Conservation (phyloP, 2,797 vertebrate species). For the Jordanella pulchra region DNA sequence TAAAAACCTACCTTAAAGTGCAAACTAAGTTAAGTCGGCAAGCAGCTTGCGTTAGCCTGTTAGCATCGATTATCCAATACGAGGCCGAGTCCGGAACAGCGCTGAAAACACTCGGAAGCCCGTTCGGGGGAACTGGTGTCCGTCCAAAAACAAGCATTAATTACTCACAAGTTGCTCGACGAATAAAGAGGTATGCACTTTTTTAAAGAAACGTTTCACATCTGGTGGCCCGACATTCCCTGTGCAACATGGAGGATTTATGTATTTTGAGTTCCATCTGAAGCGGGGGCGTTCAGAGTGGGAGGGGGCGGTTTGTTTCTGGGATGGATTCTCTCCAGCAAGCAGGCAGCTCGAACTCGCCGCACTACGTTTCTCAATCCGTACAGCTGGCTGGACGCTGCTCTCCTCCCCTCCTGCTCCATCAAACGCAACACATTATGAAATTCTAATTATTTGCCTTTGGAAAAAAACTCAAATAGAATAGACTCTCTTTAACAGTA, state of each 20-base stretch:
- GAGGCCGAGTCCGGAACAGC: slow-evolving; percentile 49
- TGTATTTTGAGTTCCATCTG: slow-evolving; percentile 78
- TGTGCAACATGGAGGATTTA: slow-evolving; percentile 83
- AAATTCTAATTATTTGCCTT: neutral
- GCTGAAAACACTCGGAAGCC: slow-evolving; percentile 48
- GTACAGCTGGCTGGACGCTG: slow-evolving; percentile 45
- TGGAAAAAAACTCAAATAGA: slow-evolving; percentile 9
- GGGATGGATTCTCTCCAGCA: slow-evolving; percentile 55
- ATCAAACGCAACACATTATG: slow-evolving; percentile 21
- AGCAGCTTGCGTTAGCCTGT: slow-evolving; percentile 55
- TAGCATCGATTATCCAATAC: slow-evolving; percentile 54
- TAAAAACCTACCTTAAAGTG: slow-evolving; percentile 28
- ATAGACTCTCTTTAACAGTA: neutral
- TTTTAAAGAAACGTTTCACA: slow-evolving; percentile 36
- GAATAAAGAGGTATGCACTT: slow-evolving; percentile 41
- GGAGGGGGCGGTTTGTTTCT: slow-evolving; percentile 76
- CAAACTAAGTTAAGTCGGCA: slow-evolving; percentile 62
- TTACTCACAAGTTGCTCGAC: slow-evolving; percentile 16
- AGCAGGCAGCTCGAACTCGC: slow-evolving; percentile 45
- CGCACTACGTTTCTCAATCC: slow-evolving; percentile 39
- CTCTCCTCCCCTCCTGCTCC: neutral
- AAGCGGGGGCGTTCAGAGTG: slow-evolving; percentile 66
- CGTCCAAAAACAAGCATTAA: slow-evolving; percentile 23
- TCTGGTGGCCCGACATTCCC: slow-evolving; percentile 51
- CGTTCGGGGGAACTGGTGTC: slow-evolving; percentile 17